A percentile compares a stretch with the other conserved stretches of the same genome.
Evolutionary conservation across 2,113 vertebrate species (phyloP).

Genomic region (Nothobranchius kuhntae): DNA sequence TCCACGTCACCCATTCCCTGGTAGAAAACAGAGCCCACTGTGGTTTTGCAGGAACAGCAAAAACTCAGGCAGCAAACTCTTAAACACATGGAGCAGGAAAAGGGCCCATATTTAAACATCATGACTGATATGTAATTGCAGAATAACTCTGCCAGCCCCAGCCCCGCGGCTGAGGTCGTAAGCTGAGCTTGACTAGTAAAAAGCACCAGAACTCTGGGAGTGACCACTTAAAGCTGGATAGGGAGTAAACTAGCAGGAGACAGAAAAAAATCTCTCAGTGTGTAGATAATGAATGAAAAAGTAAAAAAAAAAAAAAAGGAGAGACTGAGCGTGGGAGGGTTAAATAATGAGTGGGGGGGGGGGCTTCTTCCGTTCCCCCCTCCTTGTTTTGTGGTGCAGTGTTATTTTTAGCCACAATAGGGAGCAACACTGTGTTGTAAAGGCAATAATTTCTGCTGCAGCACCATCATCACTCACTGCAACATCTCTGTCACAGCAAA

Average conservation of each 20-base stretch:
- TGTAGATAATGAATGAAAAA: constrained; percentile 50
- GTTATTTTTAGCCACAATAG: constrained; percentile 77
- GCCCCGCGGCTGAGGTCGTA: constrained; percentile 21
- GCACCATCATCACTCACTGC: constrained; percentile 60
- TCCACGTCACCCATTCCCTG: constrained; percentile 47
- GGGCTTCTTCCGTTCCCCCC: constrained; percentile 43
- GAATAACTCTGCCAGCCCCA: constrained; percentile 56
- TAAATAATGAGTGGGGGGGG: constrained; percentile 44
- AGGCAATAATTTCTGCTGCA: constrained; percentile 73
- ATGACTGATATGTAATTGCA: constrained; percentile 79
- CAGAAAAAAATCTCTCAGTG: constrained; percentile 13
- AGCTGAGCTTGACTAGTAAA: constrained; percentile 51
- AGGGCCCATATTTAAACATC: constrained; percentile 71
- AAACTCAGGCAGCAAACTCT: constrained; percentile 52
- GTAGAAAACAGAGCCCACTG: constrained; percentile 52
- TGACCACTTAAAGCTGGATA: constrained; percentile 41
- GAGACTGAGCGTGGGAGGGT: constrained; percentile 35
- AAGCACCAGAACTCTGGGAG: constrained; percentile 37
- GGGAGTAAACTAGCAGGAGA: constrained; percentile 9
- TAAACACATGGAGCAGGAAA: constrained; percentile 56
- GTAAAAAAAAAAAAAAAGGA: constrained; percentile 22
- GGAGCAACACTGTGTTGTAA: constrained; percentile 71
- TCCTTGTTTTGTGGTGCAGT: constrained; percentile 61
- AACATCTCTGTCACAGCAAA: constrained; percentile 58
- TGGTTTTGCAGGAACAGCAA: constrained; percentile 58